A percentile compares a stretch with the other conserved stretches of the same genome.
These are phyloP conservation scores for Spatulosminthurus flaviceps DNA, from an alignment of 2,888 invertebrate genomes.

Conservation along the genomic window DNA sequence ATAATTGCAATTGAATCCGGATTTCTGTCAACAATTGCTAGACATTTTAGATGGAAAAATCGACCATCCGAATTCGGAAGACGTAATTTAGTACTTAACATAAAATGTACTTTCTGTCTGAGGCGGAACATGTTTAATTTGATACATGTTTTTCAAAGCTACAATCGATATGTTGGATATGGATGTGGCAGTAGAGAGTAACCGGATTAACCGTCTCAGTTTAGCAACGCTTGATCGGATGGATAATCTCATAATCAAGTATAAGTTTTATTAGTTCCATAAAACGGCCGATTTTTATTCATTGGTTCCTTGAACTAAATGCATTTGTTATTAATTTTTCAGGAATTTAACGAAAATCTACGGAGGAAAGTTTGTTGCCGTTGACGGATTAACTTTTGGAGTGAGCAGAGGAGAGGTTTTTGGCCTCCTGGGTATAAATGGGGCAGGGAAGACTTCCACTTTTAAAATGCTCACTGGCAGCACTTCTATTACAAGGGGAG, in stretches of 20 bases:
- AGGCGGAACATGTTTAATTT: too few relatives aligned
- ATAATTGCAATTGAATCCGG: constrained; percentile 52
- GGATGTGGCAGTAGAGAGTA: constrained; percentile 56
- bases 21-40: too few relatives aligned
- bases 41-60: constrained; percentile 66
- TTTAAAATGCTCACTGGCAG: constrained; percentile 86
- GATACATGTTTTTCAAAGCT: not conserved
- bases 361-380: constrained; percentile 76
- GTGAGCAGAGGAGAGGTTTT: constrained; percentile 80
- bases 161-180: constrained; percentile 39
- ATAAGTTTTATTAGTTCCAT: too few relatives aligned
- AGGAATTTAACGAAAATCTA: constrained; percentile 78
- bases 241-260: constrained; percentile 64
- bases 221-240: constrained; percentile 42
- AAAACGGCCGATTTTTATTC: constrained; percentile 30
- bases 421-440: constrained; percentile 83
- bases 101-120: too few relatives aligned
- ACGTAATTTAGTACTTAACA: not conserved
- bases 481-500: constrained; percentile 75
- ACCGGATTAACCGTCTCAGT: constrained; percentile 48
- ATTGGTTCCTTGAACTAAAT: too few relatives aligned
- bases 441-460: constrained; percentile 80
- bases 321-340: constrained; percentile 70
- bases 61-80: too few relatives aligned
- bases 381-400: constrained; percentile 78